Base-by-base conservation (phyloP, 1,140 invertebrate genomes). In the Anoplolepis gracilipes region DNA sequence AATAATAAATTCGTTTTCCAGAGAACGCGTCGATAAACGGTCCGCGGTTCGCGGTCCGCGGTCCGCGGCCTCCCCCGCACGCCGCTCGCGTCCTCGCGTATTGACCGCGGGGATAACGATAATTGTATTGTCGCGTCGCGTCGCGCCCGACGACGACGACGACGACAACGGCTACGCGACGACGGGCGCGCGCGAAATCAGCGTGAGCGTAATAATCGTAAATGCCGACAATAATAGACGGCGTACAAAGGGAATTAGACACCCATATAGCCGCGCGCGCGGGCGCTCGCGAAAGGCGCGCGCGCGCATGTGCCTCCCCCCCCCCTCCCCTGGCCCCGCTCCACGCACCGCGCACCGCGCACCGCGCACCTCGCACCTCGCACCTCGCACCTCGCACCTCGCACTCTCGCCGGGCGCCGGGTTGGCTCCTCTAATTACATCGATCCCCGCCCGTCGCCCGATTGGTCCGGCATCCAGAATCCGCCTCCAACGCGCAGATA, bases 171-270 rank as follows among this genome's bases (percentile, higher is more conserved):
- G 70, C 78, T 72, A 81, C 78, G 42, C 53, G 67, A 82, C 67
- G 78, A 72, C 65, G 78, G 22, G 53, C 53, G 78, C 65, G 78
- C 42, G 53, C 53, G 65, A 82, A 82, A 72, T 82, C 78, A 82
- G 65, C 67, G 78, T 82, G 78, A 82, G 78, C 78, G 78, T 82
- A 82, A 82, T 82, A 82, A 82, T 82, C 78, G 78, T 82, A 82
- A 49, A 82, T 82, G 67, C 78, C 78, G 67, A 82, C 78, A 82
- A 82, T 82, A 82, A 82, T 82, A 82, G 67, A 36, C 78, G 67
- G 69, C 53, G 78, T 36, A 82, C 78, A 82, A 82, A 82, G 78
- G 78, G 78, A 82, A 82, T 82, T 82, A 82, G 78, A 82, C 78
- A 82, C 78, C 67, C 53, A 72, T 82, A 59, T 72, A 82, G 39